Percentiles rank a stretch among this genome's conserved stretches.
These are phyloP conservation scores for Aricia agestis DNA, from an alignment of 1,140 invertebrate species.

Conservation along the genomic window DNA sequence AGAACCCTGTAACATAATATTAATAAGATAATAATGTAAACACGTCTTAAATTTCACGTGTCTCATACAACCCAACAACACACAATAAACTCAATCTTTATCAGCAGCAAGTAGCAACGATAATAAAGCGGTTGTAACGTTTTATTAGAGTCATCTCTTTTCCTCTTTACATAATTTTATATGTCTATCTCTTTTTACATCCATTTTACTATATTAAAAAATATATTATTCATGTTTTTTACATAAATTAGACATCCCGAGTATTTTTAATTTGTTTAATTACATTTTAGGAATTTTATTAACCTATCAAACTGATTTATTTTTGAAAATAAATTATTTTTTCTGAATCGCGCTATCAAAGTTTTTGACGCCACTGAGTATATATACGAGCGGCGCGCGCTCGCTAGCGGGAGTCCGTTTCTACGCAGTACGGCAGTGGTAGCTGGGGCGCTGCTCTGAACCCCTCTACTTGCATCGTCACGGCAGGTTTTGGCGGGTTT, in stretches of 20 bases:
- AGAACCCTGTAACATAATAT: no score
- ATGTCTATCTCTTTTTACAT: no score
- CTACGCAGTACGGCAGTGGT: slow-evolving; percentile 31
- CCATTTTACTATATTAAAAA: no score
- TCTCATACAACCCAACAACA: no score
- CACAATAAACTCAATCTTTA: no score
- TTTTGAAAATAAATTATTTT: neutral
- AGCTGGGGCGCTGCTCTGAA: slow-evolving; percentile 24
- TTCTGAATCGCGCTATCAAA: slow-evolving; percentile 35
- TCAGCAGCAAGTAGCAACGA: no score
- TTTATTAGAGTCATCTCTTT: no score
- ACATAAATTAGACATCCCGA: neutral
- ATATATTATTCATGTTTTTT: no score
- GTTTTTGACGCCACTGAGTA: slow-evolving; percentile 28
- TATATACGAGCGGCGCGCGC: slow-evolving; percentile 25
- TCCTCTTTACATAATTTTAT: no score
- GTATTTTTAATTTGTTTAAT: neutral
- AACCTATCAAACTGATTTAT: neutral
- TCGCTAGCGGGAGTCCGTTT: slow-evolving; percentile 31
- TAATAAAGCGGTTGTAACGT: no score
- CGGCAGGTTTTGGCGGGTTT: neutral
- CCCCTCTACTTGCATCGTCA: neutral
- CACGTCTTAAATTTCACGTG: no score
- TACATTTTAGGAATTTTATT: neutral
- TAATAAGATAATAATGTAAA: no score